A percentile compares a stretch with the other conserved stretches of the same genome.
These are phyloP conservation scores for Erebia aethiops DNA, from an alignment of 2,888 invertebrate genomes.

Conservation along the genomic window DNA sequence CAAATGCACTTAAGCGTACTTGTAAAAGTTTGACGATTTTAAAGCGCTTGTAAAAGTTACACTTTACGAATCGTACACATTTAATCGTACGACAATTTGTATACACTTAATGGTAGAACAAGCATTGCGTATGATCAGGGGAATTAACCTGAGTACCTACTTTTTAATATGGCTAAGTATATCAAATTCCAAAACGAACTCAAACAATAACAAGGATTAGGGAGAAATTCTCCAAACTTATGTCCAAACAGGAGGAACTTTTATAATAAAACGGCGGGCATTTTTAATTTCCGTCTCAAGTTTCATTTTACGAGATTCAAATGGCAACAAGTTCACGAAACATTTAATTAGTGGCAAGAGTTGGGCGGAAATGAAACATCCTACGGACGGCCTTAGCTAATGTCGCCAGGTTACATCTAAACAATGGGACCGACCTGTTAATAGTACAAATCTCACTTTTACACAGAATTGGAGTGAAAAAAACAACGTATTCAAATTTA, in stretches of 20 bases:
- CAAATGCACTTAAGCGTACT: no score
- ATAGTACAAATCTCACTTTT: background rate
- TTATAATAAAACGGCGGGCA: slow-evolving; percentile 62
- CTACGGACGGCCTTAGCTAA: slow-evolving; percentile 44
- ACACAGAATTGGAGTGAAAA: no score
- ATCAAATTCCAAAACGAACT: slow-evolving; percentile 24
- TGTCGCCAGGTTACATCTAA: slow-evolving; percentile 8
- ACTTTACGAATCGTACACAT: no score
- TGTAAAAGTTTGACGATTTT: no score
- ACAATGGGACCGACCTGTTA: background rate
- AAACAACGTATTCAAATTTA: no score
- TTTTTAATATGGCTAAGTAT: background rate
- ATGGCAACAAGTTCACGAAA: slow-evolving; percentile 66
- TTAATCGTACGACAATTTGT: no score
- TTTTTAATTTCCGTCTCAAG: slow-evolving; percentile 69
- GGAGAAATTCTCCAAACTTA: slow-evolving; percentile 47
- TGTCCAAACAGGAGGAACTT: slow-evolving; percentile 54
- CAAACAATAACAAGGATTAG: slow-evolving; percentile 10
- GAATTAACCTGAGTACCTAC: background rate
- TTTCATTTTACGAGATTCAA: slow-evolving; percentile 63
- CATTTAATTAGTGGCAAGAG: slow-evolving; percentile 70
- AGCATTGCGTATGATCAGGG: background rate
- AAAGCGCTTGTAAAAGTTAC: no score
- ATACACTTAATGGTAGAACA: no score
- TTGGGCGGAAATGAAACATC: slow-evolving; percentile 66